phyloP scores from a whole-genome alignment of 1,140 invertebrate species.

The Cryptotermes secundus region DNA sequence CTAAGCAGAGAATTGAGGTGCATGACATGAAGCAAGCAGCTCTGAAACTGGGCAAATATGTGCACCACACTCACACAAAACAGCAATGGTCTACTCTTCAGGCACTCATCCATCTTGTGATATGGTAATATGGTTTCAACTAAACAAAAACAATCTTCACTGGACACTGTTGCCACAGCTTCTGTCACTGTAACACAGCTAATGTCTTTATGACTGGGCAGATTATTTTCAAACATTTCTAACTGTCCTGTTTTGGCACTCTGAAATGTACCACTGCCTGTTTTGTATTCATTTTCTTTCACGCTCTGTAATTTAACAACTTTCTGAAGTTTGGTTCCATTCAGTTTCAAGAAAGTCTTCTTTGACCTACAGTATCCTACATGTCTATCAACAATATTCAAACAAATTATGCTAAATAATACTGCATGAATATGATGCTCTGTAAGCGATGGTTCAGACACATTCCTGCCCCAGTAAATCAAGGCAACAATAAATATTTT shows the following conservation, averaged over 20 bases:
- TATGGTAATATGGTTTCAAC: conserved; percentile 44
- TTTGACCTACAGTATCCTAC: conserved; percentile 33
- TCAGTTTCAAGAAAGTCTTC: conserved; percentile 33
- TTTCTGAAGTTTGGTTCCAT: conserved; percentile 27
- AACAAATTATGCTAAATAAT: conserved; percentile 38
- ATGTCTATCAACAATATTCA: conserved; percentile 31
- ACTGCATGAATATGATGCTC: conserved; percentile 35
- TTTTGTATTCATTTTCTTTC: neutral
- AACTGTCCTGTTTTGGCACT: too few relatives aligned
- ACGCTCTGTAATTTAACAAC: neutral
- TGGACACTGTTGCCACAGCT: conserved; percentile 21
- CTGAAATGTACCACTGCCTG: neutral
- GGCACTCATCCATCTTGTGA: conserved; percentile 61
- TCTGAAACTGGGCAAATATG: conserved; percentile 71
- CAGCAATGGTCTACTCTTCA: conserved; percentile 58
- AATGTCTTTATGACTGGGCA: neutral
- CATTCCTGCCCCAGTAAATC: conserved; percentile 38
- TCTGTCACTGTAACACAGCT: neutral
- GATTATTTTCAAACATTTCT: neutral
- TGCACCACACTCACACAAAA: conserved; percentile 63
- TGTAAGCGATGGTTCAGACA: conserved; percentile 29
- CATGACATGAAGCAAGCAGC: conserved; percentile 60
- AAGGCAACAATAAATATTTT: conserved; percentile 40
- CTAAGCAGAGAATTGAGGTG: conserved; percentile 65
- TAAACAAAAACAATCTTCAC: conserved; percentile 22